Conservation (phyloP, 2,113 vertebrate genomes). For the Hiodon tergisus region DNA sequence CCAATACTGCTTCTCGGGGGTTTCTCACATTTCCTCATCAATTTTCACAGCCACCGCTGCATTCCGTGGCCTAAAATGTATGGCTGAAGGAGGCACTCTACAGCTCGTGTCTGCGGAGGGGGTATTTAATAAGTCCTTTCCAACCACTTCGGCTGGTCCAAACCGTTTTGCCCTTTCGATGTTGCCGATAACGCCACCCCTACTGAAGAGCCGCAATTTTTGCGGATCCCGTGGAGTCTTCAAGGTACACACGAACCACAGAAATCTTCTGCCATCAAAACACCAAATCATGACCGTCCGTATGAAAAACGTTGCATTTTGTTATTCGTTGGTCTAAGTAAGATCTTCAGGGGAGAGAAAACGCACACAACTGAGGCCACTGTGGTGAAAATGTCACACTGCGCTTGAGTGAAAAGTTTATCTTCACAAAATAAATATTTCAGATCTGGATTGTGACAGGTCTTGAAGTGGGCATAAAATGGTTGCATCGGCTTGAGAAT, state of each 20-base stretch:
- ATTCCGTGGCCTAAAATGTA: neutral
- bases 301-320: neutral
- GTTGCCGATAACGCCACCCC: constrained; percentile 22
- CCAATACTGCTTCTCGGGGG: constrained; percentile 29
- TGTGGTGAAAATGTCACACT: neutral
- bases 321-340: neutral
- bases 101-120: constrained; percentile 19
- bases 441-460: too few relatives aligned
- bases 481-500: neutral
- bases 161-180: constrained; percentile 17
- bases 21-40: constrained; percentile 35
- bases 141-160: constrained; percentile 5
- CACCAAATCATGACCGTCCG: neutral
- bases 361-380: neutral
- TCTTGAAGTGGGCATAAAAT: too few relatives aligned
- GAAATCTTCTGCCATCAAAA: neutral
- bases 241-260: constrained; percentile 12
- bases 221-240: neutral
- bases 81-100: neutral
- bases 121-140: constrained; percentile 12
- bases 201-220: neutral
- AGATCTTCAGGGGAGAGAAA: neutral
- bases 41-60: constrained; percentile 20
- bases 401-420: neutral
- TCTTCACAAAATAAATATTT: constrained; percentile 2